Base-by-base conservation (phyloP, 2,888 invertebrate species). In the Cataglyphis livida region DNA sequence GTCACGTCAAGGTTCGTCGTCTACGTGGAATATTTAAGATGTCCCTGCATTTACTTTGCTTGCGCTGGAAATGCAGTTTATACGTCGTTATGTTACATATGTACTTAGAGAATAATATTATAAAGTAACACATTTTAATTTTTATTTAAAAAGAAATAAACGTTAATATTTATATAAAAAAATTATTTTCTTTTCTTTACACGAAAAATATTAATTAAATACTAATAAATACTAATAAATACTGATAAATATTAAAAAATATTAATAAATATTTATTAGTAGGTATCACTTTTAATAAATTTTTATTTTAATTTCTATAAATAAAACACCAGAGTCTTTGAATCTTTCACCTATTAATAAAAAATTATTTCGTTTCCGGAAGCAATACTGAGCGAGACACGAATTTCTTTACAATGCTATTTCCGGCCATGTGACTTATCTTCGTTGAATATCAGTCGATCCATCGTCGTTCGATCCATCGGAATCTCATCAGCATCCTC, bases 401-500 rank as follows among this genome's bases (percentile, higher is more conserved):
- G 25, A 79, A 61, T 71, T 79, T 18, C 48, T 71, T 32, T 44
- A 70, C 70, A 68, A 78, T 35, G 48, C 71, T 32, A 61, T 61
- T 71, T 79, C 78, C 78, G 59, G 71, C 32, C 48, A 48, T 35
- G 59, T 48, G 76, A 79, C 59, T 79, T 54, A 54, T 38, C 66
- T 54, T n/a, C 25, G 41, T 59, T 32, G 57, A 32, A 21, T 57
- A 76, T 70, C 70, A 57, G 18, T 4, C 74, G 62, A 51, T 74
- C 15, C 4, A 65, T 76, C 65, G 64, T 76, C 65, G 64, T 12
- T 3, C 18, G 78, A 79, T 79, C 59, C 61, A 68, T 61, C 66
- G 61, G 38, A 70, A 64, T 71, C 81, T 83, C 88, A 83, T 88
- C 76, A 81, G 62, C 32, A 44, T 86, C 66, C 71, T 79, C 88